Conservation (phyloP, 2,888 invertebrate species). For the Eledona agricola region DNA sequence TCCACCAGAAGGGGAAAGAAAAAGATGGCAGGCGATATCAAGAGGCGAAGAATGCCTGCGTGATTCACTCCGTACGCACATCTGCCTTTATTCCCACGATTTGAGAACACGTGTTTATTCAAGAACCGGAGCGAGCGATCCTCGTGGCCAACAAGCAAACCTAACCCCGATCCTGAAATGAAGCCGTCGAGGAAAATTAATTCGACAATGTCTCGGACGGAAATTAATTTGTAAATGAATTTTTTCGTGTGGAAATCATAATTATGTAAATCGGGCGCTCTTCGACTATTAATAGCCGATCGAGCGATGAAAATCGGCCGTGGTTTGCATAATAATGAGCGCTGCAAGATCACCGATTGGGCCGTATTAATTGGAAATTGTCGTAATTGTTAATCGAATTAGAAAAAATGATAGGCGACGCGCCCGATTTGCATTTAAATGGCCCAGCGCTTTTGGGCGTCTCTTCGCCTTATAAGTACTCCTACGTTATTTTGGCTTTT, state of each 20-base stretch:
- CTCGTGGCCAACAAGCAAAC: slow-evolving; percentile 26
- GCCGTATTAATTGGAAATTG: slow-evolving; percentile 16
- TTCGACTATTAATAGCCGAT: slow-evolving; percentile 4
- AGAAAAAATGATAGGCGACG: no score
- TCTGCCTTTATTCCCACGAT: slow-evolving; percentile 62
- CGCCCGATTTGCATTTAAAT: not conserved
- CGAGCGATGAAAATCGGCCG: slow-evolving; percentile 8
- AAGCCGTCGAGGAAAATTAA: slow-evolving; percentile 8
- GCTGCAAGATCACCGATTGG: not conserved
- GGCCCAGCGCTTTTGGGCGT: not conserved
- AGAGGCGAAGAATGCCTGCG: slow-evolving; percentile 36
- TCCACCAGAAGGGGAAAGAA: no score
- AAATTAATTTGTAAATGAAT: slow-evolving; percentile 25
- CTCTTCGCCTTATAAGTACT: not conserved
- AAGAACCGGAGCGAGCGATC: slow-evolving; percentile 49
- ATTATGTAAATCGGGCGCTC: slow-evolving; percentile 9
- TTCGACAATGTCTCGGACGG: not conserved
- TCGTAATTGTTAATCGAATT: slow-evolving; percentile 10
- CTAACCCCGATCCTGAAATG: slow-evolving; percentile 4
- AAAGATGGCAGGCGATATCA: slow-evolving; percentile 27
- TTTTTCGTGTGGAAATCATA: slow-evolving; percentile 1
- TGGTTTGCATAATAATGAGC: slow-evolving; percentile 16
- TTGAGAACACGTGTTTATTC: slow-evolving; percentile 58
- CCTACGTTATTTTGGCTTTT: no score
- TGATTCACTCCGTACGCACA: slow-evolving; percentile 52